These are phyloP conservation scores for Schmidtea mediterranea DNA, from an alignment of 1,140 invertebrate genomes.

Conservation along the genomic window DNA sequence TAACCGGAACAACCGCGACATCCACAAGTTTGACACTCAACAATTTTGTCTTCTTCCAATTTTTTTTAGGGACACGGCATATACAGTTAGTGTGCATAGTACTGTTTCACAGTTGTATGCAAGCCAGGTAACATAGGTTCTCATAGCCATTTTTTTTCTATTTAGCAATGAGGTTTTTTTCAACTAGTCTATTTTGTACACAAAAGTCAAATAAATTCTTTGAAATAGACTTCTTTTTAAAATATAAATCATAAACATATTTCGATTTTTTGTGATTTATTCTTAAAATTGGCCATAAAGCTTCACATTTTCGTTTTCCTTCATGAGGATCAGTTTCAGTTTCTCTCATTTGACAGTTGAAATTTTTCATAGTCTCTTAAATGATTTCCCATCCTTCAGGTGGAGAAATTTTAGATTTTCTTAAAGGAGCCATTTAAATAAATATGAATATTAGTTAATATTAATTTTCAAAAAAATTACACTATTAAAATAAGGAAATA, in stretches of 20 bases:
- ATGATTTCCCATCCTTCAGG: constrained; percentile 98
- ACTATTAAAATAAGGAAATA: too few relatives aligned
- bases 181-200: constrained; percentile 79
- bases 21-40: constrained; percentile 87
- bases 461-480: too few relatives aligned
- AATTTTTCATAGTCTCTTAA: constrained; percentile 81
- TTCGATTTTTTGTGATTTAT: constrained; percentile 91
- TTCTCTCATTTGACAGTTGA: constrained; percentile 96
- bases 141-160: constrained; percentile 99
- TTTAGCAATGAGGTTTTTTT: constrained; percentile 86
- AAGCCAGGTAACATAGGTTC: constrained; percentile 88
- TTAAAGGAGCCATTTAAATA: too few relatives aligned
- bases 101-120: constrained; percentile 89
- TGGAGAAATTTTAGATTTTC: constrained; percentile 32
- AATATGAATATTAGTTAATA: too few relatives aligned
- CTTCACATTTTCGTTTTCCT: constrained; percentile 90
- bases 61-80: constrained; percentile 89
- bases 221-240: constrained; percentile 67
- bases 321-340: constrained; percentile 92
- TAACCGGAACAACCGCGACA: constrained; percentile 73
- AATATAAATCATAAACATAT: constrained; percentile 88
- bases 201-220: constrained; percentile 90
- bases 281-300: constrained; percentile 88
- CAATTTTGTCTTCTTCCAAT: constrained; percentile 81
- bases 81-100: constrained; percentile 99